These are phyloP conservation scores for Corythoichthys intestinalis DNA, from an alignment of 2,113 vertebrate genomes.

Conservation along the genomic window DNA sequence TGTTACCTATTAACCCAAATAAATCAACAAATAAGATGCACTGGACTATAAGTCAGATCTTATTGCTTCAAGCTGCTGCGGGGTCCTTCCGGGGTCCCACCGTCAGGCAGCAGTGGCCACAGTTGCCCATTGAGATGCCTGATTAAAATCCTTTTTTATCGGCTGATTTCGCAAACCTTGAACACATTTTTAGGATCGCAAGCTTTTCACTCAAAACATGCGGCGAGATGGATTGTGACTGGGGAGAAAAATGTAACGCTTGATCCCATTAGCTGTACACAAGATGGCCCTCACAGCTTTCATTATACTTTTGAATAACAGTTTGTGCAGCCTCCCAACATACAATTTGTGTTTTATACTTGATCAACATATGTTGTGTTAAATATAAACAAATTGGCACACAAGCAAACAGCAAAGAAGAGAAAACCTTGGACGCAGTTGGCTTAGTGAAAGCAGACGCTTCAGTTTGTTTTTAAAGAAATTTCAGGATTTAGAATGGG, in stretches of 20 bases:
- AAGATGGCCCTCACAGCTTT: not conserved
- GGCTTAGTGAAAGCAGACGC: not conserved
- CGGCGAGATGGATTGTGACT: not conserved
- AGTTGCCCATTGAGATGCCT: too few relatives aligned
- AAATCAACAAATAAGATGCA: too few relatives aligned
- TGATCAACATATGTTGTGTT: not conserved
- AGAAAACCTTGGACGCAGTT: not conserved
- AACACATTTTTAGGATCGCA: not conserved
- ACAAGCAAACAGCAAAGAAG: not conserved
- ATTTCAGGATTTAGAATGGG: not conserved
- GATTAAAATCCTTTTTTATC: too few relatives aligned
- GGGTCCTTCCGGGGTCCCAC: too few relatives aligned
- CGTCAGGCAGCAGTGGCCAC: too few relatives aligned
- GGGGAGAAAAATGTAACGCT: not conserved
- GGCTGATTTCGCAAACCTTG: not conserved
- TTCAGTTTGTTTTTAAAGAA: not conserved
- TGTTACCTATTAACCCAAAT: too few relatives aligned
- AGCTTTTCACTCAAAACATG: not conserved
- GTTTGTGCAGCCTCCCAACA: not conserved
- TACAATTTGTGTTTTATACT: not conserved
- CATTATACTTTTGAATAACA: not conserved
- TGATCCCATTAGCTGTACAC: not conserved
- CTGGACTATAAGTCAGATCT: too few relatives aligned
- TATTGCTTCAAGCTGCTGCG: too few relatives aligned
- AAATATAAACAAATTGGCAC: not conserved